Percentiles rank a stretch among this genome's conserved stretches.
phyloP scores from a whole-genome alignment of 2,888 invertebrate genomes.

The Trachelus tabidus region DNA sequence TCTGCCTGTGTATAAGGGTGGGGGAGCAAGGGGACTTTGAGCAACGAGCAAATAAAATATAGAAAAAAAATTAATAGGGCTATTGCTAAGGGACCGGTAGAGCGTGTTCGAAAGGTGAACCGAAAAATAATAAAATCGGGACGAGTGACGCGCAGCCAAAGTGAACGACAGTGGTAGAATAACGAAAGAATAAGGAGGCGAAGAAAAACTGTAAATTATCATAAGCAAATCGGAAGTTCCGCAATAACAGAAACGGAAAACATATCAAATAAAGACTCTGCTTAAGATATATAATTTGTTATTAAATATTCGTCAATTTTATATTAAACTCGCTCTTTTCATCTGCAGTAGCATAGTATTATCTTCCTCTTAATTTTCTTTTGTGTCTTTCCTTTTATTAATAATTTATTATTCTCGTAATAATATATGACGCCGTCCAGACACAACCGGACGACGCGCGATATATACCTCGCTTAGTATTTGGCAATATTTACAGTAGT shows the following conservation, averaged over 20 bases:
- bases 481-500: constrained; percentile 66
- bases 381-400: constrained; percentile 51
- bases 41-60: constrained; percentile 30
- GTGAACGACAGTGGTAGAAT: constrained; percentile 14
- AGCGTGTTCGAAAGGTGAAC: too few species aligned
- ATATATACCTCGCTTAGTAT: constrained; percentile 55
- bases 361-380: neutral
- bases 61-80: neutral
- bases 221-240: constrained; percentile 27
- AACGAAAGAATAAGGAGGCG: constrained; percentile 29
- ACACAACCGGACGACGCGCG: constrained; percentile 44
- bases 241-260: constrained; percentile 38
- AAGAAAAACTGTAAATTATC: neutral
- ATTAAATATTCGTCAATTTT: constrained; percentile 65
- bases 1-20: too few species aligned
- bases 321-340: constrained; percentile 50
- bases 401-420: constrained; percentile 66
- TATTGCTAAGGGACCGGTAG: too few species aligned
- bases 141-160: neutral
- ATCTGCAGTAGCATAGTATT: neutral
- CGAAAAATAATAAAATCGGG: constrained; percentile 10
- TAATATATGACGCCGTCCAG: constrained; percentile 59
- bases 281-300: constrained; percentile 61
- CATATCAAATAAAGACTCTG: constrained; percentile 61
- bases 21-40: constrained; percentile 9